Evolutionary conservation across 2,113 vertebrate species (phyloP).

Genomic region (Periophthalmus modestus): DNA sequence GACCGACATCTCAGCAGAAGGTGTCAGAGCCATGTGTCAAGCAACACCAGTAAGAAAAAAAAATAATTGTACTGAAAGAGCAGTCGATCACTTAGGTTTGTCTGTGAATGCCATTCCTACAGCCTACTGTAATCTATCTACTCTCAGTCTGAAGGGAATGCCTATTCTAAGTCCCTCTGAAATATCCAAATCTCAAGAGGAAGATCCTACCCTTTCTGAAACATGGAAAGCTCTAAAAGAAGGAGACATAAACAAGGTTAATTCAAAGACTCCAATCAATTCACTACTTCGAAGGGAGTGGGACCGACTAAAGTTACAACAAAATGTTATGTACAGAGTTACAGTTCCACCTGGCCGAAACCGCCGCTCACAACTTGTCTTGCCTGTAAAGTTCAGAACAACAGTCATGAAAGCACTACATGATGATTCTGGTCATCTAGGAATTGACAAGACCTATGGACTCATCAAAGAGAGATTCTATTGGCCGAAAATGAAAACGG

Average conservation of each 20-base stretch:
- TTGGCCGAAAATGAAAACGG: background rate
- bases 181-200: background rate
- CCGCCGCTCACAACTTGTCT: background rate
- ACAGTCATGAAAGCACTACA: background rate
- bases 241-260: background rate
- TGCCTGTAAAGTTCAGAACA: background rate
- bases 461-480: background rate
- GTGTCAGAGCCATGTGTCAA: background rate
- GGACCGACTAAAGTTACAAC: background rate
- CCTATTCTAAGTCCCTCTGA: background rate
- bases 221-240: background rate
- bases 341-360: background rate
- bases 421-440: conserved; percentile 18
- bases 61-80: too few relatives aligned
- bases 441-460: background rate
- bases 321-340: background rate
- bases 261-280: background rate
- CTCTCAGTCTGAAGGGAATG: background rate
- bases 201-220: background rate
- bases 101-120: background rate
- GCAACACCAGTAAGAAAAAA: too few relatives aligned
- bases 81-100: too few relatives aligned
- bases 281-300: background rate
- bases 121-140: background rate
- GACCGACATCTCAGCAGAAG: background rate